Conservation (phyloP, 2,888 invertebrate species). For the Tethea ocularis region DNA sequence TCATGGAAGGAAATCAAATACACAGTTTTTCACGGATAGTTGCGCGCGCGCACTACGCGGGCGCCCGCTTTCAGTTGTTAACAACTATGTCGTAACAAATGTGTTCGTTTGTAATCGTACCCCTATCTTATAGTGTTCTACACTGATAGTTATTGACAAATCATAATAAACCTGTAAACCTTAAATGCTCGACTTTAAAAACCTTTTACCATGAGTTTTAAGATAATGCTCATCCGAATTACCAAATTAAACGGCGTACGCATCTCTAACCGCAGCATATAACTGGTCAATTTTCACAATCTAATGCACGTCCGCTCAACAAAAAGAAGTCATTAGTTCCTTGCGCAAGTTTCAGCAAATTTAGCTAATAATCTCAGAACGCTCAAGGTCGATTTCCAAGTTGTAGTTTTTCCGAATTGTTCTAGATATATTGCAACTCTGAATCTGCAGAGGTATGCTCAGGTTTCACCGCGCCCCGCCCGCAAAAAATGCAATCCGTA, state of each 20-base stretch:
- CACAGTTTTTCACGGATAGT: slow-evolving; percentile 34
- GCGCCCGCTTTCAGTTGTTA: slow-evolving; percentile 30
- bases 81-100: slow-evolving; percentile 24
- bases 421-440: slow-evolving; percentile 30
- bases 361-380: slow-evolving; percentile 39
- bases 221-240: background rate
- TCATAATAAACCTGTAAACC: no score
- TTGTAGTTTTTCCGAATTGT: slow-evolving; percentile 33
- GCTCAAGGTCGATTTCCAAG: slow-evolving; percentile 53
- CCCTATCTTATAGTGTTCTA: slow-evolving; percentile 20
- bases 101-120: slow-evolving; percentile 16
- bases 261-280: slow-evolving; percentile 20
- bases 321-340: slow-evolving; percentile 19
- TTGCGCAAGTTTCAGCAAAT: slow-evolving; percentile 38
- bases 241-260: slow-evolving; percentile 19
- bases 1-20: slow-evolving; percentile 26
- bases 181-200: background rate
- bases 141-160: background rate
- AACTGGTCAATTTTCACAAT: slow-evolving; percentile 19
- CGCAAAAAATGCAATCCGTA: slow-evolving; percentile 34
- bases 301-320: background rate
- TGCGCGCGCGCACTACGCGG: slow-evolving; percentile 30
- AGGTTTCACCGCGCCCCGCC: slow-evolving; percentile 38
- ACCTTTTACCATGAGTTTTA: background rate
- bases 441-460: slow-evolving; percentile 33